Conservation (phyloP, 2,797 vertebrate species). For the Macroramphosus scolopax region DNA sequence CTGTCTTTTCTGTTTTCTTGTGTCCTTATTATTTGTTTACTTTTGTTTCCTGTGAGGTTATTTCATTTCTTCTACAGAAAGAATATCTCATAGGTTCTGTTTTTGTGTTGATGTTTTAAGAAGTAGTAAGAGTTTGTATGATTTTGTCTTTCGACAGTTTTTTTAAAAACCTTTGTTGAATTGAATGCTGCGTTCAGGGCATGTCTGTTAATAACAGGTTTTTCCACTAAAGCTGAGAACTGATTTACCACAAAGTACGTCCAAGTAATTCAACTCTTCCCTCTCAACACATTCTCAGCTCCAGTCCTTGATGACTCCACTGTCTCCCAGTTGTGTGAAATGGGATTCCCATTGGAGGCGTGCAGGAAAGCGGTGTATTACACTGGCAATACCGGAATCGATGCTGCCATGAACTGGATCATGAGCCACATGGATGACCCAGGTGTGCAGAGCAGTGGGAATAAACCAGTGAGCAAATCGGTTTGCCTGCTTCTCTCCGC, state of each 20-base stretch:
- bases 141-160: constrained; percentile 1
- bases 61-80: constrained; percentile 12
- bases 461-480: constrained; percentile 4
- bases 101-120: neutral
- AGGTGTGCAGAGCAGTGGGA: constrained; percentile 75
- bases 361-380: constrained; percentile 98
- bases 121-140: constrained; percentile 6
- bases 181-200: too few species aligned
- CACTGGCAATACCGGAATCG: constrained; percentile 94
- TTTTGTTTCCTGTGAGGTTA: constrained; percentile 17
- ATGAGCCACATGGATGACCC: constrained; percentile 99
- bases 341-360: constrained; percentile 97
- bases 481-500: neutral
- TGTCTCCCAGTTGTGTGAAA: constrained; percentile 94
- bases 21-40: constrained; percentile 38
- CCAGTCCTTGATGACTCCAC: constrained; percentile 95
- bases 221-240: neutral
- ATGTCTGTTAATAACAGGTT: neutral
- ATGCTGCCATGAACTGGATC: constrained; percentile 98
- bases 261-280: constrained; percentile 42
- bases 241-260: neutral
- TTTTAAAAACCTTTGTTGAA: too few species aligned
- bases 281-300: constrained; percentile 71
- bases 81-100: neutral
- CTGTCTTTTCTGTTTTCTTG: constrained; percentile 51